Evolutionary conservation across 2,888 invertebrate species (phyloP), one percentile per base, ranked within the genome.

Genomic region (Clunio marinus): DNA sequence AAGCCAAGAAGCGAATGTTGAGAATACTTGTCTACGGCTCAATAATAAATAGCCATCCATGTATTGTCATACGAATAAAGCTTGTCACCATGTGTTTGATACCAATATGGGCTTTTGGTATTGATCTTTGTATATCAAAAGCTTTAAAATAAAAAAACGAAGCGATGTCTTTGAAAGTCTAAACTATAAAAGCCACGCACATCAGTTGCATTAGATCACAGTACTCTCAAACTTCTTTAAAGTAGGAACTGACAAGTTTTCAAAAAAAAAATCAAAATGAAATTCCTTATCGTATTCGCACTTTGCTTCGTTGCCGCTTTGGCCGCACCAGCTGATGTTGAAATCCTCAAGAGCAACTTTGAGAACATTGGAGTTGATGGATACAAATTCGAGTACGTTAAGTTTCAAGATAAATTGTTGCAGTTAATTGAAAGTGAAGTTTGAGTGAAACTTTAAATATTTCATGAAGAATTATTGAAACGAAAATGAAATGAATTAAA

Each of bases 301-400:
- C 75, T 73, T 68, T 70, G 75, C 68, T 70, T 74, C 70, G 75
- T 75, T 58, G 72, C 75, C 62, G 76, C 72, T 27, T 70, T 74
- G 69, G 75, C 75, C 28, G 76, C 76, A 45, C 22, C 22, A 32
- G 17, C 7, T 17, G 66, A 55, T 22, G 66, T 55, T 15, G 51
- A 51, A 24, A 66, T 66, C 35, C 55, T 66, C 24, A 51, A 51
- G 28, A 65, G 35, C 24, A 35, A 66, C 51, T 79, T 80, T 70
- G 82, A 86, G 75, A 84, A 84, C 72, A 79, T 79, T 70, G 83
- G 83, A 66, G 73, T 80, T 17, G 82, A 81, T 71, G 77, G 80
- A 55, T 83, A 83, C 76, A 81, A 76, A 71, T 83, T 81, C 71
- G 80, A 77, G 81, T 80, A 77, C 79, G 81, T 73, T 41, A 4